These are phyloP conservation scores for Junco hyemalis DNA, from an alignment of 2,113 vertebrate genomes.

Conservation along the genomic window DNA sequence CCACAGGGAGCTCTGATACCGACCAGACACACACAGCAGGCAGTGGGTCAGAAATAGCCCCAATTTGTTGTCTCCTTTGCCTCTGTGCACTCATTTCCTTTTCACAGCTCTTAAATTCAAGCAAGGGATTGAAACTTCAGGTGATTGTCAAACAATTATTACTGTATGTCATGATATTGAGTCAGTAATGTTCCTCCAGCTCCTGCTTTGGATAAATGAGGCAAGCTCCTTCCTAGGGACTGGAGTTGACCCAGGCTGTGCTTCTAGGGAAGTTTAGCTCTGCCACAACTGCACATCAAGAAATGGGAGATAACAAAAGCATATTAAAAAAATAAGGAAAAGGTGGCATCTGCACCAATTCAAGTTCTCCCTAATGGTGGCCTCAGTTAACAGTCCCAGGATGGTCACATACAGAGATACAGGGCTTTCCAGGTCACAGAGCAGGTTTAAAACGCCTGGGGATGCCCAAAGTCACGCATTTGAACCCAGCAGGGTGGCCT, in stretches of 20 bases:
- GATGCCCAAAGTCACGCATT: not conserved
- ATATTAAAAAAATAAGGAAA: not conserved
- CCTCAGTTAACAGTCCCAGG: not conserved
- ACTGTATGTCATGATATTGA: not conserved
- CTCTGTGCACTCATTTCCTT: not conserved
- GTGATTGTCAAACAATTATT: not conserved
- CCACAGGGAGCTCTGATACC: accelerated
- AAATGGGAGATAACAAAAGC: not conserved
- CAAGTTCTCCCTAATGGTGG: not conserved
- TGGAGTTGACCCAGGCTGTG: not conserved
- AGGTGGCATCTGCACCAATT: not conserved
- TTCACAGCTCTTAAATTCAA: not conserved
- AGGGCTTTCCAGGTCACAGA: not conserved
- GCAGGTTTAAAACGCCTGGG: not conserved
- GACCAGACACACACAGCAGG: not conserved
- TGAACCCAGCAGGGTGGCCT: not conserved
- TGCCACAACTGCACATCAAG: not conserved
- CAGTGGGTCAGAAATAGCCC: not conserved
- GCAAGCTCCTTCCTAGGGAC: not conserved
- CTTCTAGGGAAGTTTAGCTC: not conserved
- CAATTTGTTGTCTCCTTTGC: not conserved
- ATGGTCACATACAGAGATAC: not conserved
- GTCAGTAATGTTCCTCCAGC: not conserved
- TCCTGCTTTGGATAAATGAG: not conserved
- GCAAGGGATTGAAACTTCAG: not conserved